phyloP scores from a whole-genome alignment of 2,797 vertebrate genomes.

The Sphenodon punctatus region DNA sequence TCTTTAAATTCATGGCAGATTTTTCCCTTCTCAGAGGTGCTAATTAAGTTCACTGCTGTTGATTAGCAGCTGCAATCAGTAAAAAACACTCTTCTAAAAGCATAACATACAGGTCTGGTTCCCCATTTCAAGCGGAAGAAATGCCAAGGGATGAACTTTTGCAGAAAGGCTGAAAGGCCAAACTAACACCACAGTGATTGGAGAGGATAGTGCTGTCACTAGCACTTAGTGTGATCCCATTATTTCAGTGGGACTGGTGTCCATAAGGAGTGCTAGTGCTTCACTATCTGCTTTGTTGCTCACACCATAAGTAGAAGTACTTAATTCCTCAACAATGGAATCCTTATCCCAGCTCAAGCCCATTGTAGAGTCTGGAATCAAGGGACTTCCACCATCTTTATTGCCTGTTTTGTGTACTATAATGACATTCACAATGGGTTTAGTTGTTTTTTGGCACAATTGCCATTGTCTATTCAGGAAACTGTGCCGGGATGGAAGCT shows the following conservation, averaged over 20 bases:
- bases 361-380: conserved; percentile 2
- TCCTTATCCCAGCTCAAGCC: conserved; percentile 5
- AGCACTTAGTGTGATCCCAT: too few relatives aligned
- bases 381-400: not conserved
- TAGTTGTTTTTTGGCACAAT: not conserved
- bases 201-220: too few relatives aligned
- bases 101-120: not conserved
- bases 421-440: not conserved
- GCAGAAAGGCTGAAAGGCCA: not conserved
- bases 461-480: not conserved
- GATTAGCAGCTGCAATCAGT: conserved; percentile 14
- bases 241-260: too few relatives aligned
- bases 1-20: not conserved
- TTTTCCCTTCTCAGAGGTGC: conserved; percentile 20
- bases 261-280: too few relatives aligned
- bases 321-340: conserved; percentile 28
- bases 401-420: not conserved
- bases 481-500: not conserved
- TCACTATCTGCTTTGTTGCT: too few relatives aligned
- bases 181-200: too few relatives aligned
- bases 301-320: too few relatives aligned
- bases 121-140: not conserved
- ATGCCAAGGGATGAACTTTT: conserved; percentile 22
- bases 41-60: conserved; percentile 31
- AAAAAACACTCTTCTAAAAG: conserved; percentile 10